Base-by-base conservation (phyloP, 2,113 vertebrate genomes). In the Chlorocebus sabaeus region DNA sequence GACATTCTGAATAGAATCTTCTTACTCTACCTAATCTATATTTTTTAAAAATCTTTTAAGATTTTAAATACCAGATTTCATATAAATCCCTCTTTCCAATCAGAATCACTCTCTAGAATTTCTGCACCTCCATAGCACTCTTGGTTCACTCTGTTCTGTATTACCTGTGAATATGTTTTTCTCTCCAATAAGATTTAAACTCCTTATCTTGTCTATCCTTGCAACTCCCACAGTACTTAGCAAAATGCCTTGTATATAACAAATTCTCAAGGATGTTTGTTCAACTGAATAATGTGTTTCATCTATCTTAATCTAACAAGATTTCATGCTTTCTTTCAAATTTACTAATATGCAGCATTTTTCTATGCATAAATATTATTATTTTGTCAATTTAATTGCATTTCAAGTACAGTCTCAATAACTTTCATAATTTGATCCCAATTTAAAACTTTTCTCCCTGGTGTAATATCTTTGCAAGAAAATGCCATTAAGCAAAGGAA, bases 381-480 rank as follows among this genome's bases (percentile, higher is more conserved):
- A 70, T 80, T 70, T 93, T 89, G 2, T 82, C 79, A 86, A 35
- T 84, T 90, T 94, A 48, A 81, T 45, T 93, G 4, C 6, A 22
- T 48, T 93, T 93, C 55, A 82, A 88, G 40, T 43, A 73, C 57
- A 93, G 64, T 91, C 73, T 87, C 80, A 68, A 32, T 85, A 78
- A 59, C 17, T 59, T 96, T 87, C 5, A 83, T 67, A 90, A n/a
- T 83, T 93, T 27, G 82, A 59, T 50, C 40, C 3, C 61, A 43
- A 55, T 73, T 73, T 90, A 84, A 96, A 97, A 87, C 4, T 48
- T 95, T 90, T 68, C 64, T 82, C 67, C 43, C 73, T 43, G 40
- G 50, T 92, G 17, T 68, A 79, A 20, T 89, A 17, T 68, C 52
- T 93, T 93, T 64, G 12, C 72, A 94, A 94, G 76, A 90, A 95